Evolutionary conservation across 2,113 vertebrate species (phyloP), one percentile per base, ranked within the genome.

Genomic region (Pleuronectes platessa): DNA sequence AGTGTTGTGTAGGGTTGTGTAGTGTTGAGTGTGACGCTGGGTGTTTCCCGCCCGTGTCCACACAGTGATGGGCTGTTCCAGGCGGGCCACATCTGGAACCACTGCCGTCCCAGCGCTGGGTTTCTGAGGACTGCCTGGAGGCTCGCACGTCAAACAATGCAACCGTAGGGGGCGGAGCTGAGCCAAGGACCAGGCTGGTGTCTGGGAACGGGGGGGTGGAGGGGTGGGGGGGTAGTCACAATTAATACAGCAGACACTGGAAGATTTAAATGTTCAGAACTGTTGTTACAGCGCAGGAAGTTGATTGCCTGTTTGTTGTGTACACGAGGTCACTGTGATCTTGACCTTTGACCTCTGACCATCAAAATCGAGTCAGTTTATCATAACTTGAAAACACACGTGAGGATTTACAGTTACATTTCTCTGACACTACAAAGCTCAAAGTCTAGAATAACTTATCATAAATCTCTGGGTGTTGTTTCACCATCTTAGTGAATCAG

Each of bases 21-120:
- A n/a, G 60, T 2, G 18, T 13, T 42, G 55, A 23, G 61, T 70
- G 60, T 51, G 71, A 68, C 65, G 77, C 65, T 71, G 84, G 73
- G 66, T 69, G 75, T 85, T 71, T 76, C 78, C n/a, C 5, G 21
- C 45, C 78, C 76, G 18, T 70, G 26, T 77, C 71, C 59, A 68
- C 90, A 67, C 68, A 63, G 76, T 47, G 63, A 87, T 85, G 76
- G 61, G 82, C 72, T 77, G 49, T 76, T 74, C 59, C 69, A 78
- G 86, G 70, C 71, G 23, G 80, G 72, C 68, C 87, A 90, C 92
- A 93, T 94, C 93, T 94, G 92, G 92, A 92, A 92, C 78, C 82
- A 83, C 78, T 89, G 85, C 68, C 54, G 61, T 75, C 76, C 66
- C 84, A 78, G 70, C 56, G 72, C 88, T 71, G 77, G 81, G 59